A percentile compares a stretch with the other conserved stretches of the same genome.
phyloP scores from a whole-genome alignment of 2,797 vertebrate species.

The Myotis findleyi region DNA sequence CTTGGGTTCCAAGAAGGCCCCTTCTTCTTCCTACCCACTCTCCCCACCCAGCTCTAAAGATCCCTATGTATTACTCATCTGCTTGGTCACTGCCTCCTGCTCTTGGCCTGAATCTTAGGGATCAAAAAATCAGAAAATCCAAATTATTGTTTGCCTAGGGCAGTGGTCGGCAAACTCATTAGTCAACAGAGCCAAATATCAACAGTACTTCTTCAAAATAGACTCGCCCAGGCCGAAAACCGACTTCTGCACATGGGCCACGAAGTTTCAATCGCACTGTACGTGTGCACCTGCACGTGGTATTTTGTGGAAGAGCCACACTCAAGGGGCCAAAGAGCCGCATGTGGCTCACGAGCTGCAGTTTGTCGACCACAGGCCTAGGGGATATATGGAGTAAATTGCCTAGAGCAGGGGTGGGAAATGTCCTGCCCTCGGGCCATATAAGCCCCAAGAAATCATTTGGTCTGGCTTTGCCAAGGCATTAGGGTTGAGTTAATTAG shows the following conservation, averaged over 20 bases:
- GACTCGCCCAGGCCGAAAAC: too few relatives aligned
- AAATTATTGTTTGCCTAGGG: background rate
- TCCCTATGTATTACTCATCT: background rate
- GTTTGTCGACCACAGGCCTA: background rate
- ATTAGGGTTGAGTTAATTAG: too few relatives aligned
- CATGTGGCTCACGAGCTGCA: too few relatives aligned
- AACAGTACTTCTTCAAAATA: too few relatives aligned
- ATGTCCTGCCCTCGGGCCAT: too few relatives aligned
- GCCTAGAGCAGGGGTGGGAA: background rate
- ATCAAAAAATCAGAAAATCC: conserved; percentile 36
- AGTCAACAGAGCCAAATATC: too few relatives aligned
- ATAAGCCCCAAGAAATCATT: too few relatives aligned
- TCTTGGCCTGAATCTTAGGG: background rate
- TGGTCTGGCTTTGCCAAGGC: too few relatives aligned
- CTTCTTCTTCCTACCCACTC: background rate
- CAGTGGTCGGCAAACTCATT: background rate
- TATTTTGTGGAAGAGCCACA: too few relatives aligned
- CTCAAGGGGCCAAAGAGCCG: too few relatives aligned
- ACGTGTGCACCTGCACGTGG: rapidly evolving
- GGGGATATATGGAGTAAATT: background rate
- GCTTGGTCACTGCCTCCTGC: background rate
- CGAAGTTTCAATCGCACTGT: too few relatives aligned
- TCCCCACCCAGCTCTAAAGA: background rate
- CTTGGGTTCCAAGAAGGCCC: background rate
- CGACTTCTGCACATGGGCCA: too few relatives aligned